Evolutionary conservation across 37 sponge, comb jelly and placozoan species (phyloP), one percentile per base, ranked within the genome.

Genomic region (Diacarnus erythraeanus): DNA sequence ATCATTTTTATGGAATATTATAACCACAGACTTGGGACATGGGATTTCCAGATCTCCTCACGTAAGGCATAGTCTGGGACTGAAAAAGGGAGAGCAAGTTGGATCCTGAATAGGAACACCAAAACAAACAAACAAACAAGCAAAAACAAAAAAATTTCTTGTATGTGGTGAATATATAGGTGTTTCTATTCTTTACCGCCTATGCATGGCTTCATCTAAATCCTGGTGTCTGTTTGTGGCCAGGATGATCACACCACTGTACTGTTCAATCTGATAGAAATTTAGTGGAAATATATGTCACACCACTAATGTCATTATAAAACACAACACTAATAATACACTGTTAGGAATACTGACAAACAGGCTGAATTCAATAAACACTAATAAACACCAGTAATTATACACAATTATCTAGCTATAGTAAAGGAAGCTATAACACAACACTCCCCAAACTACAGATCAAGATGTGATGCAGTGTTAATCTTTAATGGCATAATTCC

Each of bases 171-270:
- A 47, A 47, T 6, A 6, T 47, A 47, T 47, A 47, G 51, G 6
- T 47, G 6, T 6, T 47, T 6, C 12, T 47, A 12, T 12, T 2
- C 17, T 17, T 38, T 40, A 85, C 86, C 87, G 79, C 31, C 90
- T 74, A 58, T 89, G 85, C 85, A 89, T 84, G 44, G 90, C 90
- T 70, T 89, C 90, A 44, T 89, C 90, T 29, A 89, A 77, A 36
- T 89, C 80, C 31, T 84, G 81, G 31, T 84, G 90, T 65, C 90
- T 83, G 85, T 89, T 89, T 29, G 90, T 89, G 25, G 90, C 90
- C 27, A 89, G 77, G 31, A 89, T 80, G 42, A 89, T 89, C 4
- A 89, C 41, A 3, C 90, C 90, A 75, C 71, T 64, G 47, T 89
- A 80, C 71, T 80, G 80, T 65, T 89, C 90, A 59, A 86, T 86